Evolutionary conservation across 1,140 invertebrate species (phyloP).

Genomic region (Adelges cooleyi): DNA sequence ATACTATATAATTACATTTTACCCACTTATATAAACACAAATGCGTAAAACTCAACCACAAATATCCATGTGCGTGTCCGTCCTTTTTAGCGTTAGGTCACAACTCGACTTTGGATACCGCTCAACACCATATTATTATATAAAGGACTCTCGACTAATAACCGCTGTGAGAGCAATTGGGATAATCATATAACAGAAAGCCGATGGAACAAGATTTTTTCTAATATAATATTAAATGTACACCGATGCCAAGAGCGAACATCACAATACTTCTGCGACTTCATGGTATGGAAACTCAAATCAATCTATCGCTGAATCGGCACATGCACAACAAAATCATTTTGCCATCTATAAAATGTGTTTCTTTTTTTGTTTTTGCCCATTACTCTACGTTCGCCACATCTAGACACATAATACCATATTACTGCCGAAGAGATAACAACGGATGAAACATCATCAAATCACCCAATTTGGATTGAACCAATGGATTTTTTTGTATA

Average conservation of each 20-base stretch:
- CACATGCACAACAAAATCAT: constrained; percentile 27
- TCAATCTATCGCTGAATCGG: constrained; percentile 28
- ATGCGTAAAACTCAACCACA: constrained; percentile 26
- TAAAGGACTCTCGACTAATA: background rate
- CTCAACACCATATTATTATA: too few species aligned
- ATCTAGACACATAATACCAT: constrained; percentile 8
- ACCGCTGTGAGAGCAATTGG: background rate
- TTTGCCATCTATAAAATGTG: constrained; percentile 26
- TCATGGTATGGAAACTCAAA: constrained; percentile 27
- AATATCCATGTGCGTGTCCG: constrained; percentile 25
- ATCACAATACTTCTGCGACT: background rate
- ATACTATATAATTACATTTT: constrained; percentile 15
- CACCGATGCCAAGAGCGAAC: background rate
- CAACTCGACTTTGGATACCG: background rate
- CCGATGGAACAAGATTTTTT: constrained; percentile 2
- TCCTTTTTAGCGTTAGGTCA: constrained; percentile 25
- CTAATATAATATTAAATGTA: constrained; percentile 8
- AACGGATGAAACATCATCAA: constrained; percentile 11
- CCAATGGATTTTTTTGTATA: constrained; percentile 18
- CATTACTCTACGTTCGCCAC: constrained; percentile 18
- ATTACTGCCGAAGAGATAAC: constrained; percentile 17
- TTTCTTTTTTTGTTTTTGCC: constrained; percentile 28
- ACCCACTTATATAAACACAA: constrained; percentile 20
- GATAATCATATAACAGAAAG: constrained; percentile 2
- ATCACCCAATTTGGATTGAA: background rate